phyloP scores from a whole-genome alignment of 2,797 vertebrate genomes.

The Enteromius anoplus region DNA sequence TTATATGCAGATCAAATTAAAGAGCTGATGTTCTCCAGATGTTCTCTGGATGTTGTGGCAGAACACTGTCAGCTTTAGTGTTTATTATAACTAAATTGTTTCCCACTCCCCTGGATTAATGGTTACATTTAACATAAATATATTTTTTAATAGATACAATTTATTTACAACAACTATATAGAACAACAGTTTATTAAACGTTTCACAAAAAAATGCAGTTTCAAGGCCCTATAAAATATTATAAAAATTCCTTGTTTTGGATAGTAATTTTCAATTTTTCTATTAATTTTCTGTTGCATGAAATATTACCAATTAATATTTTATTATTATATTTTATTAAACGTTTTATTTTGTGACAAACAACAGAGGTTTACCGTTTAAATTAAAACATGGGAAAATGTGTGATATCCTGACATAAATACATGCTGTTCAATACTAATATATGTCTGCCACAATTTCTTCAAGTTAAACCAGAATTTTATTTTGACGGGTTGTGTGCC shows the following conservation, averaged over 20 bases:
- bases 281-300: neutral
- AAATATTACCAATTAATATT: neutral
- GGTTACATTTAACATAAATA: neutral
- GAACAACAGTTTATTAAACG: neutral
- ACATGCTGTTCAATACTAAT: neutral
- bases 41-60: slow-evolving; percentile 1
- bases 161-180: neutral
- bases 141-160: neutral
- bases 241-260: neutral
- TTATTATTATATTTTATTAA: neutral
- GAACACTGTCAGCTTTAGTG: neutral
- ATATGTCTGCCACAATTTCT: neutral
- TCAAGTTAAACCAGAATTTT: neutral
- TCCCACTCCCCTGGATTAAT: neutral
- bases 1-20: neutral
- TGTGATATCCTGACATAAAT: neutral
- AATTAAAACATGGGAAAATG: neutral
- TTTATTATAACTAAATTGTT: neutral
- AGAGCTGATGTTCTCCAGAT: slow-evolving; percentile 1
- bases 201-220: neutral
- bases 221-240: neutral
- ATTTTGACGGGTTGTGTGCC: neutral
- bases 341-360: neutral
- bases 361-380: neutral
- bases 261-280: too few species aligned